Percentiles rank a stretch among this genome's conserved stretches.
phyloP scores from a whole-genome alignment of 2,113 vertebrate genomes.

The Hyperopisus bebe region DNA sequence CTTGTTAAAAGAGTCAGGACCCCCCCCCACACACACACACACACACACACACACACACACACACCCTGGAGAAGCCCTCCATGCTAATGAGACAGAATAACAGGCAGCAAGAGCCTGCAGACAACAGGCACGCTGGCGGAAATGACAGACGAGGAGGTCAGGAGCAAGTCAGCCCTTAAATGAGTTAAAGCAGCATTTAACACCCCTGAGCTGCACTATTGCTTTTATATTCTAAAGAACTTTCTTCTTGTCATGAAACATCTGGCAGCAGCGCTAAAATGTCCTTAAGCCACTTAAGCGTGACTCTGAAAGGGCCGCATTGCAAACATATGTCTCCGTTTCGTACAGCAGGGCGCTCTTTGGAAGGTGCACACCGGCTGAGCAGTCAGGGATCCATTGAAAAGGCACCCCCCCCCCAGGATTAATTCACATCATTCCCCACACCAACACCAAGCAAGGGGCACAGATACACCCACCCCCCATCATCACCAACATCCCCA shows the following conservation, averaged over 20 bases:
- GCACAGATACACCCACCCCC: background rate
- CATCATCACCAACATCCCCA: no score
- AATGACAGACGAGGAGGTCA: background rate
- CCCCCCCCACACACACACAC: no score
- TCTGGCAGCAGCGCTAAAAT: background rate
- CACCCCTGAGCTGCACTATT: background rate
- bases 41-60: no score
- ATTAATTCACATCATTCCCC: background rate
- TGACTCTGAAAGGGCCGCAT: background rate
- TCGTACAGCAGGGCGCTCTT: background rate
- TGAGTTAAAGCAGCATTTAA: background rate
- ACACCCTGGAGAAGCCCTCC: conserved; percentile 29
- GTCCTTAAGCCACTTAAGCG: background rate
- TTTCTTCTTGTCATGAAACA: background rate
- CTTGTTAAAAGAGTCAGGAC: conserved; percentile 58
- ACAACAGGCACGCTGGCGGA: background rate
- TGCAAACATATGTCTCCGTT: background rate
- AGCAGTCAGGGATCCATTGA: background rate
- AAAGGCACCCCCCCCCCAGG: background rate
- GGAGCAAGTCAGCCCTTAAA: background rate
- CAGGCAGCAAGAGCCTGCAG: background rate
- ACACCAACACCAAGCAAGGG: background rate
- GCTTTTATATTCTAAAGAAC: background rate
- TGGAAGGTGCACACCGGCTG: background rate
- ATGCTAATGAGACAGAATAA: conserved; percentile 8